These are phyloP conservation scores for Plagiodera versicolora DNA, from an alignment of 2,888 invertebrate genomes.

Conservation along the genomic window DNA sequence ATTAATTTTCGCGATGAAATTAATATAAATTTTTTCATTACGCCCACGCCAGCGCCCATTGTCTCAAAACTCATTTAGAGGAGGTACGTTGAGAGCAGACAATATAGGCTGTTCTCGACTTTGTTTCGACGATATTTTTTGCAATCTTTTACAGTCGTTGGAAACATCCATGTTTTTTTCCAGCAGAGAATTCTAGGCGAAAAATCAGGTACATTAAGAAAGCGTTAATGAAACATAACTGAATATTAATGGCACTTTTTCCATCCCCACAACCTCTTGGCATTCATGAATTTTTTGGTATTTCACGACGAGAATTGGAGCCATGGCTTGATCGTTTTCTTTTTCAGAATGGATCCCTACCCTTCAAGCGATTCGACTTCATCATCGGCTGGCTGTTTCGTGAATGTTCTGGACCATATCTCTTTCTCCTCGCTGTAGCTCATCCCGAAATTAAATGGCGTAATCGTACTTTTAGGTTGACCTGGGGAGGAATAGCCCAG, in stretches of 20 bases:
- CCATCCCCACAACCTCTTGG: no score
- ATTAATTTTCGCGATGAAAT: slow-evolving; percentile 9
- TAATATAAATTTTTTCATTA: slow-evolving; percentile 4
- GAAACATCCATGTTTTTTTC: neutral
- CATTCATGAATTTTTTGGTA: no score
- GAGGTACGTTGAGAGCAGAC: neutral
- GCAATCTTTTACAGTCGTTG: neutral
- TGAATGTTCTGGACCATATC: slow-evolving; percentile 86
- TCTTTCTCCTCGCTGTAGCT: slow-evolving; percentile 84
- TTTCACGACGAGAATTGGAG: no score
- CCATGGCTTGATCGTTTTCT: neutral
- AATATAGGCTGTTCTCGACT: neutral
- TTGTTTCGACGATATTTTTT: neutral
- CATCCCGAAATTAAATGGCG: slow-evolving; percentile 93
- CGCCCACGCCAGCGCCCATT: slow-evolving; percentile 6
- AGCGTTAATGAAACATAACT: neutral
- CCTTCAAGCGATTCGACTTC: slow-evolving; percentile 92
- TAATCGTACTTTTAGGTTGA: slow-evolving; percentile 84
- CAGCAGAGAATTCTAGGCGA: neutral
- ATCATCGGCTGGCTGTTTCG: slow-evolving; percentile 93
- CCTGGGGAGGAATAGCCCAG: slow-evolving; percentile 95
- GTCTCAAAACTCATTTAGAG: slow-evolving; percentile 12
- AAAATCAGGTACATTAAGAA: neutral
- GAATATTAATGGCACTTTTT: no score
- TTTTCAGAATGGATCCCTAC: slow-evolving; percentile 84